A percentile compares a stretch with the other conserved stretches of the same genome.
Conservation (phyloP, 1,140 invertebrate genomes). For the Drosophila parvula region DNA sequence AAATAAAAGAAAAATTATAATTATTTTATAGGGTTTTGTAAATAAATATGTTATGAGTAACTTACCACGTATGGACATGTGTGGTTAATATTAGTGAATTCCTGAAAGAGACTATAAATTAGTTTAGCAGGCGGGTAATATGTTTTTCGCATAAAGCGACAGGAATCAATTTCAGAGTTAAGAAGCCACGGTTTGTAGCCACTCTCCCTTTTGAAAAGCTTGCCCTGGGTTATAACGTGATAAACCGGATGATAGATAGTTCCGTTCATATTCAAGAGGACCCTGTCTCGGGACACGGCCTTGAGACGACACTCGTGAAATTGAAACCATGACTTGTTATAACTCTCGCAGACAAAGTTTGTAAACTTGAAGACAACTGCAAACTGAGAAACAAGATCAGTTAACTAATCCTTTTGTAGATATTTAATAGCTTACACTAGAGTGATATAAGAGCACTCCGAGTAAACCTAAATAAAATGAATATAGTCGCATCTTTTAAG, state of each 20-base stretch:
- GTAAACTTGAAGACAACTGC: conserved; percentile 7
- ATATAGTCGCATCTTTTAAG: neutral
- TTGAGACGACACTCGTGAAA: conserved; percentile 1
- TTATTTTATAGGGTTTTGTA: too few species aligned
- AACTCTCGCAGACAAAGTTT: conserved; percentile 8
- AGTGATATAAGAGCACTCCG: neutral
- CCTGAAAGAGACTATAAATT: conserved; percentile 10
- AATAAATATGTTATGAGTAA: neutral
- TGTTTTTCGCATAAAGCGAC: conserved; percentile 6
- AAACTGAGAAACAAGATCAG: neutral
- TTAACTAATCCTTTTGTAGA: neutral
- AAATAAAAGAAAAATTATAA: too few species aligned
- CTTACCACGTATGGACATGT: conserved; percentile 34
- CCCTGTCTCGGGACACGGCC: neutral
- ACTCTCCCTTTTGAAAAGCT: neutral
- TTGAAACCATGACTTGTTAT: neutral
- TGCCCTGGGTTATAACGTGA: neutral
- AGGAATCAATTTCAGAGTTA: conserved; percentile 19
- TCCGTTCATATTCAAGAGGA: conserved; percentile 3
- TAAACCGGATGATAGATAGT: conserved; percentile 2
- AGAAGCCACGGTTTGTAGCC: conserved; percentile 17
- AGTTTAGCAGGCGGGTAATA: conserved; percentile 8
- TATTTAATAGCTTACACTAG: neutral
- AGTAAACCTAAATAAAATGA: neutral
- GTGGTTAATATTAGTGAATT: conserved; percentile 35